phyloP scores from a whole-genome alignment of 2,888 invertebrate species.

The Drosophila tanythrix region DNA sequence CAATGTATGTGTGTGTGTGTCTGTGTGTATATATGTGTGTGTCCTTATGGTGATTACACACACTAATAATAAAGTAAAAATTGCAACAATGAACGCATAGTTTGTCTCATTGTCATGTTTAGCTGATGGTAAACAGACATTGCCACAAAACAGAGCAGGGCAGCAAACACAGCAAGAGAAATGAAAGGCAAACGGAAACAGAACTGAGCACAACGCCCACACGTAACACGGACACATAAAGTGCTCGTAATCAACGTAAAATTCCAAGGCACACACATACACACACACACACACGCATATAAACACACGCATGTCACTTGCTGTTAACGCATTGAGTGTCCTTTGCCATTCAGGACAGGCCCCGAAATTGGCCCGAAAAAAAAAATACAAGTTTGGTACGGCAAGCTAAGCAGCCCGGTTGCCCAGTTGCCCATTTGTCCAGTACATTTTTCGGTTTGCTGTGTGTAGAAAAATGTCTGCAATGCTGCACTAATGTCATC shows the following conservation, averaged over 20 bases:
- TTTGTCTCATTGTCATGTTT: constrained; percentile 57
- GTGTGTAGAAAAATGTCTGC: constrained; percentile 60
- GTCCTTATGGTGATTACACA: constrained; percentile 52
- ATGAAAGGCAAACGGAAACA: constrained; percentile 7
- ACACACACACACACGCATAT: constrained; percentile 12
- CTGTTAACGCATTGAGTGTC: constrained; percentile 64
- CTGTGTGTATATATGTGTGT: constrained; percentile 5
- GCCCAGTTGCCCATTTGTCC: constrained; percentile 47
- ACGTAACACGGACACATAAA: constrained; percentile 74
- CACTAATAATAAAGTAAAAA: constrained; percentile 70
- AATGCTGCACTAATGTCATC: constrained; percentile 78
- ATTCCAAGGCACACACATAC: constrained; percentile 62
- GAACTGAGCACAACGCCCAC: constrained; percentile 55
- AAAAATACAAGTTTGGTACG: not conserved
- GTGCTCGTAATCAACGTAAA: constrained; percentile 79
- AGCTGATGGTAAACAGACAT: constrained; percentile 59
- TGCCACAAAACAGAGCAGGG: constrained; percentile 29
- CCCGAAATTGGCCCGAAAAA: constrained; percentile 44
- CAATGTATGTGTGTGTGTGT: not conserved
- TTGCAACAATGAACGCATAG: constrained; percentile 74
- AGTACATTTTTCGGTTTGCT: constrained; percentile 58
- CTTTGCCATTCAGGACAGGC: constrained; percentile 42
- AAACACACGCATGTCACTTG: constrained; percentile 43
- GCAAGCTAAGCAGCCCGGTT: constrained; percentile 7
- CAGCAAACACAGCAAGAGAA: constrained; percentile 4